A percentile compares a stretch with the other conserved stretches of the same genome.
Conservation (phyloP, 2,888 invertebrate genomes). For the Plutella xylostella region DNA sequence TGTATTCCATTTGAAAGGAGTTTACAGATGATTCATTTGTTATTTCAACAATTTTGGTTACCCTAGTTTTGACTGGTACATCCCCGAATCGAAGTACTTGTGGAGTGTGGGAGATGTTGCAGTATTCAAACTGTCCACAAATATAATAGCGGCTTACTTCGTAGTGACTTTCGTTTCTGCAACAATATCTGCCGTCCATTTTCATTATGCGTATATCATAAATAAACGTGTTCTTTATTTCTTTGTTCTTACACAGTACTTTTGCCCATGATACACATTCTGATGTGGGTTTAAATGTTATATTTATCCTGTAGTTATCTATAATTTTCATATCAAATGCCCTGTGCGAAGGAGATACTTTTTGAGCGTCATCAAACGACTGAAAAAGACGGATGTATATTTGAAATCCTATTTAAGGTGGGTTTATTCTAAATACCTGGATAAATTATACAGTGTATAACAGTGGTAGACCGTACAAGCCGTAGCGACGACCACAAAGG, state of each 20-base stretch:
- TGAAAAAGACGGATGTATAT: too few species aligned
- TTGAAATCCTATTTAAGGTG: too few species aligned
- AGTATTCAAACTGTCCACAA: slow-evolving; percentile 66
- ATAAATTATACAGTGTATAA: too few species aligned
- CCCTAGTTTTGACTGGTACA: slow-evolving; percentile 39
- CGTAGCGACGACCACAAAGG: too few species aligned
- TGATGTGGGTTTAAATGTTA: slow-evolving; percentile 44
- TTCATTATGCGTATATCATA: slow-evolving; percentile 50
- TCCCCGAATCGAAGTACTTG: slow-evolving; percentile 53
- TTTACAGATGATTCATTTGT: slow-evolving; percentile 49
- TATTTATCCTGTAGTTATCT: slow-evolving; percentile 31
- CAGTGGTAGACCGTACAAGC: too few species aligned
- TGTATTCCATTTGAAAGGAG: slow-evolving; percentile 44
- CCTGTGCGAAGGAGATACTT: slow-evolving; percentile 55
- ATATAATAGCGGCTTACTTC: slow-evolving; percentile 66
- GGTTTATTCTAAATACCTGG: too few species aligned
- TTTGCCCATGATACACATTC: slow-evolving; percentile 40
- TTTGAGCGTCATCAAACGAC: slow-evolving; percentile 51
- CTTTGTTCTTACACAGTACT: slow-evolving; percentile 34
- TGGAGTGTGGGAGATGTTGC: slow-evolving; percentile 56
- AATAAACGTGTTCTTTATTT: slow-evolving; percentile 43
- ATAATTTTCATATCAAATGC: slow-evolving; percentile 36
- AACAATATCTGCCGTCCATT: slow-evolving; percentile 43
- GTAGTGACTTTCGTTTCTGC: slow-evolving; percentile 43
- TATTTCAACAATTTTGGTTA: slow-evolving; percentile 43